phyloP scores from a whole-genome alignment of 2,113 vertebrate genomes.

The Pelecanus crispus region DNA sequence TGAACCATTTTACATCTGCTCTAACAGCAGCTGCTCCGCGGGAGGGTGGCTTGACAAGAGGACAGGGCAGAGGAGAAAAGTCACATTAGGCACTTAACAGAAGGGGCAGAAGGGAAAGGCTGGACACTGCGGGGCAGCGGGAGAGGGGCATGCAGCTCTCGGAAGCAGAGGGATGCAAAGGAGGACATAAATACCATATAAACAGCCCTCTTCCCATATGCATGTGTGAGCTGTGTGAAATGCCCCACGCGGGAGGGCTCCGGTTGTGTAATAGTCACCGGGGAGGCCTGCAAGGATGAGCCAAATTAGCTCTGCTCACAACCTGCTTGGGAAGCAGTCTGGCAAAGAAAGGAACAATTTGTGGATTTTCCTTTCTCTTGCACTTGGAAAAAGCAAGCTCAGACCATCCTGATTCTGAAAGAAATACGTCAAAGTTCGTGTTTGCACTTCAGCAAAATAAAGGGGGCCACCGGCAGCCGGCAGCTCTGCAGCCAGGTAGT shows the following conservation, averaged over 20 bases:
- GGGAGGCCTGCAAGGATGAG: not conserved
- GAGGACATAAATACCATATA: not conserved
- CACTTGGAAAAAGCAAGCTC: not conserved
- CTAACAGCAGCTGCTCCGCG: not conserved
- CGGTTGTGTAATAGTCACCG: not conserved
- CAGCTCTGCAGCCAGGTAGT: not conserved
- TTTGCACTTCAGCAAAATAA: not conserved
- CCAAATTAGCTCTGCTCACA: not conserved
- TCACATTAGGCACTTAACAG: not conserved
- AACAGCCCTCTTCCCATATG: not conserved
- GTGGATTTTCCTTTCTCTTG: not conserved
- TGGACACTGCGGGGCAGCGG: not conserved
- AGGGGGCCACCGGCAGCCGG: not conserved
- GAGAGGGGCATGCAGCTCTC: not conserved
- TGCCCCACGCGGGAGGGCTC: not conserved
- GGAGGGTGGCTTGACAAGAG: constrained; percentile 26
- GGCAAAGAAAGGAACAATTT: not conserved
- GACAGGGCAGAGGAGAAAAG: constrained; percentile 37
- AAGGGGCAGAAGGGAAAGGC: not conserved
- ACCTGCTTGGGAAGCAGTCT: not conserved
- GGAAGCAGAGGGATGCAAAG: not conserved
- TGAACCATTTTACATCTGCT: constrained; percentile 49
- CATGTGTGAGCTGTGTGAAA: not conserved
- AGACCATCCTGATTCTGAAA: not conserved
- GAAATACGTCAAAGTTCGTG: not conserved